These are phyloP conservation scores for Seira ritae DNA, from an alignment of 2,888 invertebrate genomes.

Conservation along the genomic window DNA sequence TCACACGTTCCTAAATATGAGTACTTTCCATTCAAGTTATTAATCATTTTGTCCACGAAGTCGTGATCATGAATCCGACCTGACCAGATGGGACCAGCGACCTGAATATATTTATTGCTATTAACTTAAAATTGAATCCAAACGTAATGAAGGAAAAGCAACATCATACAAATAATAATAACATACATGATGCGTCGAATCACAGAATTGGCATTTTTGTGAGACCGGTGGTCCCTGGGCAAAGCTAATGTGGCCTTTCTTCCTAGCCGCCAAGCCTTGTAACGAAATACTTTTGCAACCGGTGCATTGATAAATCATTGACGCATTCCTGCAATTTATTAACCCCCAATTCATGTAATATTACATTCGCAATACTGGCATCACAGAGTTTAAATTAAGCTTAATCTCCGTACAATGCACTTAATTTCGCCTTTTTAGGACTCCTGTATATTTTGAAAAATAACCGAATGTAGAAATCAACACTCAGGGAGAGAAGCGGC, in stretches of 20 bases:
- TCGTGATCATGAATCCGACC: conserved; percentile 87
- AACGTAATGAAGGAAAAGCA: conserved; percentile 7
- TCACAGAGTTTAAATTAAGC: conserved; percentile 7
- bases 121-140: conserved; percentile 40
- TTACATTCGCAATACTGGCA: background rate
- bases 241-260: conserved; percentile 80
- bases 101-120: conserved; percentile 76
- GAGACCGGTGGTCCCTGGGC: conserved; percentile 84
- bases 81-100: conserved; percentile 97
- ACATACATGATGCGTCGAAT: conserved; percentile 84
- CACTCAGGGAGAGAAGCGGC: conserved; percentile 92
- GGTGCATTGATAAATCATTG: conserved; percentile 91
- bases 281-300: conserved; percentile 90
- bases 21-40: conserved; percentile 74
- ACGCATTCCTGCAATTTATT: conserved; percentile 82
- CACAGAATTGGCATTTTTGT: conserved; percentile 85
- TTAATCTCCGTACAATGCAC: conserved; percentile 82
- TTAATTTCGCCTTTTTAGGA: conserved; percentile 89
- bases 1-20: conserved; percentile 82
- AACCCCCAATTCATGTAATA: background rate
- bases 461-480: conserved; percentile 97
- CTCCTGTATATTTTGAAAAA: conserved; percentile 91
- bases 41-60: conserved; percentile 85
- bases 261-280: conserved; percentile 84
- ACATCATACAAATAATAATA: background rate